phyloP scores from a whole-genome alignment of 2,797 vertebrate species.

The Oryzias sinensis region DNA sequence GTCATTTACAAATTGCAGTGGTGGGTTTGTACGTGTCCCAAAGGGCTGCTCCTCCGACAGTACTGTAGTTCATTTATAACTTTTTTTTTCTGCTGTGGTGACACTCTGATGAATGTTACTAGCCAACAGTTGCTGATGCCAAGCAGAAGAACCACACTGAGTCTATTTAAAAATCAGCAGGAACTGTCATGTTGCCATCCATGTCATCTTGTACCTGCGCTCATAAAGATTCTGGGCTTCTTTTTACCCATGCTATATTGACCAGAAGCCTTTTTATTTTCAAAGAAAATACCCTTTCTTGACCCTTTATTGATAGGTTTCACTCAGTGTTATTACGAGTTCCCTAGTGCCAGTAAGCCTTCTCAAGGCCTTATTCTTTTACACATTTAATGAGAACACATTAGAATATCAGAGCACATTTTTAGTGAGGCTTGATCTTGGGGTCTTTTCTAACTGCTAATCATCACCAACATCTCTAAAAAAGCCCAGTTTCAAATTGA shows the following conservation, averaged over 20 bases:
- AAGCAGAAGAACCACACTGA: constrained; percentile 18
- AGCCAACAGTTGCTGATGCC: constrained; percentile 36
- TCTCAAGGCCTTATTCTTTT: constrained; percentile 30
- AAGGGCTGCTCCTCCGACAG: constrained; percentile 29
- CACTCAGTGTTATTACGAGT: constrained; percentile 16
- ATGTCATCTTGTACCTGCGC: constrained; percentile 30
- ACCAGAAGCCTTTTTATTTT: constrained; percentile 19
- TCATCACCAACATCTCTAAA: constrained; percentile 34
- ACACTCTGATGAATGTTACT: constrained; percentile 3
- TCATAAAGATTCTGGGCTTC: constrained; percentile 13
- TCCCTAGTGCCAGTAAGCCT: constrained; percentile 6
- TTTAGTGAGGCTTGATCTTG: constrained; percentile 41
- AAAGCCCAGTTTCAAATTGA: constrained; percentile 32
- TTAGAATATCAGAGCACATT: constrained; percentile 35
- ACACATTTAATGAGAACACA: constrained; percentile 46
- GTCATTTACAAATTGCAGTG: not conserved
- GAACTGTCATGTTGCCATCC: constrained; percentile 40
- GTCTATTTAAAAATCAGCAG: constrained; percentile 50
- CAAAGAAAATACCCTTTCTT: constrained; percentile 17
- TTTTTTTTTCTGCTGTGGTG: constrained; percentile 30
- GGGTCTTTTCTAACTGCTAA: constrained; percentile 35
- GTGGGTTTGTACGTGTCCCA: constrained; percentile 22
- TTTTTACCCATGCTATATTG: constrained; percentile 9
- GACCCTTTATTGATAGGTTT: constrained; percentile 25
- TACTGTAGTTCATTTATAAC: constrained; percentile 50